Evolutionary conservation across 2,113 vertebrate genomes (phyloP), one percentile per base, ranked within the genome.

Genomic region (Planiliza haematocheilus): DNA sequence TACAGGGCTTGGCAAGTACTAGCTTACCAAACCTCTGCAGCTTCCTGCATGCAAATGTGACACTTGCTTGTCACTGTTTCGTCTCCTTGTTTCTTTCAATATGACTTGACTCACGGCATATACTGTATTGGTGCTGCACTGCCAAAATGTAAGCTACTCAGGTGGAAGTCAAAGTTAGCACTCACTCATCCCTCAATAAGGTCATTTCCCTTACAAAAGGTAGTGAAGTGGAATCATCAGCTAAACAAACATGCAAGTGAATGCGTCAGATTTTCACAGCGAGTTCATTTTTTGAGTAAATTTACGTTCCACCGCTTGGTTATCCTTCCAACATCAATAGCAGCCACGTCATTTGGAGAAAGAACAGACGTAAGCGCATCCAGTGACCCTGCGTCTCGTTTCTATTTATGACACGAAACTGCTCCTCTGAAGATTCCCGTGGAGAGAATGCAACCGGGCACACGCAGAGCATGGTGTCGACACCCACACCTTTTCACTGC

Each of bases 401-500:
- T 79, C 55, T 57, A 18, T 70, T 55, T 60, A 30, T 55, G 52
- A 74, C 7, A n/a, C 37, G 49, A 74, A 62, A 55, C 52, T 13
- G 49, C 46, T 46, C 59, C 38, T 67, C 41, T 57, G 50, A 70
- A 60, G 43, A 45, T 56, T 14, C 62, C 36, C 53, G 17, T 55
- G 39, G 51, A 68, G 51, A 52, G 53, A 38, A 34, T 42, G 66
- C 42, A 51, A 61, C 10, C 1, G 1, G 63, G 37, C 52, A 43
- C 20, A 60, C 11, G 37, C 3, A 55, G 20, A 20, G 7, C 12
- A 1, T 8, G 39, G 9, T 11, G 53, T 46, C 1, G 1, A 65
- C 80, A 71, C 73, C 21, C 74, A 67, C 74, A 83, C 70, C 70
- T 77, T 68, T 30, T 72, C 77, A 20, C 61, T 73, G 24, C 71